Base-by-base conservation (phyloP, 2,888 invertebrate species). In the Mechanitis mazaeus region DNA sequence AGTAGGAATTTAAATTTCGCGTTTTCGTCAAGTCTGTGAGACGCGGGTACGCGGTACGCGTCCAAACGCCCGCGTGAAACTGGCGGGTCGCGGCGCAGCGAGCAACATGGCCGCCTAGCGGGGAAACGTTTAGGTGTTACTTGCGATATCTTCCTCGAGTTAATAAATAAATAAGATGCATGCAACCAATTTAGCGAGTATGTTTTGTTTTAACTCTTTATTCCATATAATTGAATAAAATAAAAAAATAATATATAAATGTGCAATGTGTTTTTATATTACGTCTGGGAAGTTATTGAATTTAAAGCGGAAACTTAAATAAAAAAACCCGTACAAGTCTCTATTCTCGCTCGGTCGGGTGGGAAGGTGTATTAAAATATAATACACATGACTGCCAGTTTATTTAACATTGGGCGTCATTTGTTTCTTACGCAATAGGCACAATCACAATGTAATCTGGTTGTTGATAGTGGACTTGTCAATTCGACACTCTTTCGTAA, bases 131-230 rank as follows among this genome's bases (percentile, higher is more conserved):
- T 85, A 85, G 83, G 83, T 86, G 83, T 74, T 81, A 83, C 72
- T 79, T 74, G 79, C 79, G 81, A 84, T 85, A 86, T 84, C 82
- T 80, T 74, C 78, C 76, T 75, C 71, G 72, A 78, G 76, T 78
- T 83, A 84, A 82, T 86, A 86, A 87, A 87, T 86, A 85, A 85
- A 85, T 83, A 83, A 82, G 72, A 81, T 81, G 80, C 79, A 83
- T 71, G 71, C 73, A 70, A 60, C 33, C 20, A 57, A 64, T 59
- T 61, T 59, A 61, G 33, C 45, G 20, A 55, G 20, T 59, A 59
- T 35, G 46, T 35, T 60, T 33, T 53, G 46, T 56, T 55, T 56
- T 55, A 55, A 50, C 31, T 33, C 33, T 38, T 58, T 35, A 31
- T 33, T 31, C 4, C 33, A 55, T 42, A 54, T 53, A 45, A 54